Base-by-base conservation (phyloP, 2,113 vertebrate species). In the Lepidothrix coronata region DNA sequence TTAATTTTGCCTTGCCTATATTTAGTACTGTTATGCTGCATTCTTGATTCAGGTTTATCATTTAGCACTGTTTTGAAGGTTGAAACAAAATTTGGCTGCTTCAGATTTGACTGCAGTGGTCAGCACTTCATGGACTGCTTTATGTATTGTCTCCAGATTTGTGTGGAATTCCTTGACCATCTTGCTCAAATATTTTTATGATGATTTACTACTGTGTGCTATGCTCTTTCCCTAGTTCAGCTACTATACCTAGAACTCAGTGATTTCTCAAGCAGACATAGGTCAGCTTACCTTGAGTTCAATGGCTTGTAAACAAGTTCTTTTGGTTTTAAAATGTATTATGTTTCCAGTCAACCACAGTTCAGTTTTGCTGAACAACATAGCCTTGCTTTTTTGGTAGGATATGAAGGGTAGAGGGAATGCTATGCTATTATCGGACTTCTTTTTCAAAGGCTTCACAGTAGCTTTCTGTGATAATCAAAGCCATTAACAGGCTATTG, bases 361-460 rank as follows among this genome's bases (percentile, higher is more conserved):
- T 59, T 91, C 39, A 55, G 9, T 76, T 76, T 55, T 72, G 31
- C 72, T 92, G n/a, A 68, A 54, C 15, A 84, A 4, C 1, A 0
- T 18, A 20, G 24, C 35, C 35, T 76, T 90, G 17, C 12, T 21
- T 31, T 86, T 83, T 86, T 86, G 62, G 14, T 68, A 68, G 35
- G 22, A 51, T 0, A 0, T 68, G 52, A 83, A 83, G 46, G 51
- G 31, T 62, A 22, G 22, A 71, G 46, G 18, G 58, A 46, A 55
- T 72, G 24, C n/a, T 71, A 1, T 74, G 51, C 31, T 12, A 2
- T 68, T 65, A 35, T 7, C 0, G 1, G 27, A 8, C 15, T 24
- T 31, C 18, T 44, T 52, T 80, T 84, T 65, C 65, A 80, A 81
- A 93, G 46, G 22, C 7, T 70, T 92, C 49, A 24, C 35, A 7